Evolutionary conservation across 1,140 invertebrate genomes (phyloP), one percentile per base, ranked within the genome.

Genomic region (Drosophila malerkotliana): DNA sequence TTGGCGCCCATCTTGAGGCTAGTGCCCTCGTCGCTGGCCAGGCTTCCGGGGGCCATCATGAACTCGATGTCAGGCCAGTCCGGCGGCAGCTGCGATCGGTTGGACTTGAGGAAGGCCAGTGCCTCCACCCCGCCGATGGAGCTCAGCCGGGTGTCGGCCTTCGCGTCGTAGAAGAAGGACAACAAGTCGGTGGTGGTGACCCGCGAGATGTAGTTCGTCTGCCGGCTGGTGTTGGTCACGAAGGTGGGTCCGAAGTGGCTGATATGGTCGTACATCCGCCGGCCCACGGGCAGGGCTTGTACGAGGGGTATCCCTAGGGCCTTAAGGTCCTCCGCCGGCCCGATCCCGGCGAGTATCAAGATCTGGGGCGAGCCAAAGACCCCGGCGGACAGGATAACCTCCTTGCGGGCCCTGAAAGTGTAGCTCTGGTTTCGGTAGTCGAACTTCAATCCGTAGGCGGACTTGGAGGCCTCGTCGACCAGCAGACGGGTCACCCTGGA

Each of bases 301-400:
- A 96, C 90, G 0, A 95, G 91, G 0, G 93, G 92, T 24, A 97
- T 95, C 0, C 94, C 94, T 1, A 97, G 90, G 15, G 94, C 93
- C 48, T 94, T 89, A 2, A 98, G 78, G 64, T 94, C 93, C 37
- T 92, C 77, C 78, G 92, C 94, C 8, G 96, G 96, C 0, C 96
- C 97, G 5, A 97, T 93, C 0, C 97, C 97, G 1, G 95, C 96
- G 0, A 97, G 92, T 95, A 97, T 96, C 21, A 98, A 90, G 6
- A 98, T 75, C 91, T 97, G 96, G 0, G 96, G 96, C 1, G 96
- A 95, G 85, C 96, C 95, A 30, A 97, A 94, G 1, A 96, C 93
- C 0, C 96, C 97, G 8, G 95, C 96, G 28, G 95, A 94, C 4
- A 95, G 47, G 37, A 95, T 95, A 0, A 95, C 93, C 91, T 96